Base-by-base conservation (phyloP, 2,797 vertebrate genomes). In the Coranthus polyacanthus region DNA sequence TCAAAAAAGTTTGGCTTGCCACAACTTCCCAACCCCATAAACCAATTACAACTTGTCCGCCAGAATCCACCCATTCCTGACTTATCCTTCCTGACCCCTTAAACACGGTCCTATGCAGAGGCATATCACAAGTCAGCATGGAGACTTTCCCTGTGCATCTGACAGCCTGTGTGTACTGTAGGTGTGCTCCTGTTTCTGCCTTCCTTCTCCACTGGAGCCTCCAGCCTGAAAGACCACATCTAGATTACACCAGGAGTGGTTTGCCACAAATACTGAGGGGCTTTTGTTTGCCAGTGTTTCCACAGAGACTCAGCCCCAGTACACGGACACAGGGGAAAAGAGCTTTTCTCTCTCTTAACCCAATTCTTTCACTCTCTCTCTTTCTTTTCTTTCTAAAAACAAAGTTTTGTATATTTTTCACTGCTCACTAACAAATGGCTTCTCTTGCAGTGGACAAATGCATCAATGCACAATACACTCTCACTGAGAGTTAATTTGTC, bases 241-340 rank as follows among this genome's bases (percentile, higher is more conserved):
- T 93, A 91, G 88, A 92, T 93, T 92, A 91, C 90, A 89, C 84
- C 83, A 75, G 72, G 79, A 86, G 81, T 84, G 87, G 81, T 84
- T 81, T 78, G 73, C 81, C 55, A 45, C 56, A 37, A 84, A 83
- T 82, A 93, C 92, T 93, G 83, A 94, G 84, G 84, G 81, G 68
- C 86, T 94, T 93, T 94, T 94, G 94, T 95, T 92, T 91, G 85
- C 74, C 46, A 18, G 65, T 45, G 91, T 94, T 92, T 91, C 93
- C 89, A 93, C 85, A 92, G 93, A 92, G 91, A 93, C 89, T 82
- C 76, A 74, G 83, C 86, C 86, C 84, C 63, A 70, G 81, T 71
- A 71, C 80, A 71, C 53, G 57, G 82, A 81, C 86, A 80, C 79
- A 75, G 75, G 85, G 79, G 84, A 82, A 86, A 86, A 81, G 41